A percentile compares a stretch with the other conserved stretches of the same genome.
phyloP scores from a whole-genome alignment of 1,140 invertebrate genomes.

The Cydia fagiglandana region DNA sequence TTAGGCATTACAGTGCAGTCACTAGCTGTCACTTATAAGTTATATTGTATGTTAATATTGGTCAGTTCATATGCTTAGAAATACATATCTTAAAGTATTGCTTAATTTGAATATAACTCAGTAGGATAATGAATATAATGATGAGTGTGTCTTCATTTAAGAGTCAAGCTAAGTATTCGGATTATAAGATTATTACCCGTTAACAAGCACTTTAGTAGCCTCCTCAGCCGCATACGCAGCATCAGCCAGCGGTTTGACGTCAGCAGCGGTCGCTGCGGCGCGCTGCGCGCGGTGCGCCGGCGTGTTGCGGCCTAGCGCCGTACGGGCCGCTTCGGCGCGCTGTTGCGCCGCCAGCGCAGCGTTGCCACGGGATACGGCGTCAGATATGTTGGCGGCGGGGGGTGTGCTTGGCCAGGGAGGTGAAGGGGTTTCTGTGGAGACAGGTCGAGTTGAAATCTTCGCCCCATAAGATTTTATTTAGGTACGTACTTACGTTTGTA shows the following conservation, averaged over 20 bases:
- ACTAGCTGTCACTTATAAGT: neutral
- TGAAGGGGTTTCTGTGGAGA: constrained; percentile 39
- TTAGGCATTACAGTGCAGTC: neutral
- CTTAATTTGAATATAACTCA: too few relatives aligned
- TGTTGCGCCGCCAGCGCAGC: constrained; percentile 79
- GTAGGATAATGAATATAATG: too few relatives aligned
- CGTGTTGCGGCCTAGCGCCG: constrained; percentile 77
- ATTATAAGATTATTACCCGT: constrained; percentile 16
- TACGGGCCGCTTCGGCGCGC: constrained; percentile 77
- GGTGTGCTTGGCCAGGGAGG: constrained; percentile 54
- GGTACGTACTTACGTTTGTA: too few relatives aligned
- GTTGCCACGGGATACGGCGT: constrained; percentile 79
- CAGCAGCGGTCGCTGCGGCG: constrained; percentile 81
- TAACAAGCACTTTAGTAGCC: constrained; percentile 79
- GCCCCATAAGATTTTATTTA: too few relatives aligned
- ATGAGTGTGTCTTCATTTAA: too few relatives aligned
- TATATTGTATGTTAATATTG: neutral
- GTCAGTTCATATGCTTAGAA: neutral
- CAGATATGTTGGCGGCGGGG: constrained; percentile 54
- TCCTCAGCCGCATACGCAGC: constrained; percentile 83
- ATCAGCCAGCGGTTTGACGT: constrained; percentile 81
- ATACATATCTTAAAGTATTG: neutral
- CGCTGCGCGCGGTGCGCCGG: constrained; percentile 85
- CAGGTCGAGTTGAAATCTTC: neutral
- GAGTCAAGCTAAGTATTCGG: too few relatives aligned